Base-by-base conservation (phyloP, 2,888 invertebrate genomes). In the Urechis unicinctus region DNA sequence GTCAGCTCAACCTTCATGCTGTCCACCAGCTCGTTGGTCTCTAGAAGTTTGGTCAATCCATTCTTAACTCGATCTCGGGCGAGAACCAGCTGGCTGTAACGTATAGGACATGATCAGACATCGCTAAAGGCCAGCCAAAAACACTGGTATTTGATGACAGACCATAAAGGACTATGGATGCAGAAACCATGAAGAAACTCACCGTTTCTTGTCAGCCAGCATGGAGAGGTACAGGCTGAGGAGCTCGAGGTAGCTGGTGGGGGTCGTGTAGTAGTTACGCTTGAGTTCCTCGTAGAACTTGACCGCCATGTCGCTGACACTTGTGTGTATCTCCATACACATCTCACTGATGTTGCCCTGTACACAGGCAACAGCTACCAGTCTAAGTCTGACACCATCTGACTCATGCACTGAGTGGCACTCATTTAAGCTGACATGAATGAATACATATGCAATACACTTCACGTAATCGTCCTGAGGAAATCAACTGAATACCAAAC, bases 241-340 rank as follows among this genome's bases (percentile, higher is more conserved):
- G 36, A 93, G 79, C 71, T 91, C 91, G 61, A 93, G 80, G 73
- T 92, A 93, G 71, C 89, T 91, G 74, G 91, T 92, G 0, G 93
- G 92, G 0, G 92, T 93, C 2, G 91, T 91, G 75, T 93, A 92
- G 79, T 89, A 92, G 69, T 87, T 85, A 0, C 92, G 82, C 61
- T 88, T 84, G 85, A 90, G 85, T 81, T 93, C 92, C 44, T 84
- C 80, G 74, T 86, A 91, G 70, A 88, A 87, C 44, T 85, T 80
- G 21, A 84, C 83, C 0, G 91, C 88, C 84, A 87, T 88, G 26
- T 82, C 76, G 71, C 88, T 88, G 0, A 91, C 91, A 64, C 88
- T 89, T 85, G 68, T 59, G 70, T 89, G 89, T 70, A 89, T 87
- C 36, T 83, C 81, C 3, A 88, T 87, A 67, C 87, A 88, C 67